Percentiles rank a stretch among this genome's conserved stretches.
These are phyloP conservation scores for Crocodylus rhombifer DNA, from an alignment of 2,797 vertebrate genomes.

Conservation along the genomic window DNA sequence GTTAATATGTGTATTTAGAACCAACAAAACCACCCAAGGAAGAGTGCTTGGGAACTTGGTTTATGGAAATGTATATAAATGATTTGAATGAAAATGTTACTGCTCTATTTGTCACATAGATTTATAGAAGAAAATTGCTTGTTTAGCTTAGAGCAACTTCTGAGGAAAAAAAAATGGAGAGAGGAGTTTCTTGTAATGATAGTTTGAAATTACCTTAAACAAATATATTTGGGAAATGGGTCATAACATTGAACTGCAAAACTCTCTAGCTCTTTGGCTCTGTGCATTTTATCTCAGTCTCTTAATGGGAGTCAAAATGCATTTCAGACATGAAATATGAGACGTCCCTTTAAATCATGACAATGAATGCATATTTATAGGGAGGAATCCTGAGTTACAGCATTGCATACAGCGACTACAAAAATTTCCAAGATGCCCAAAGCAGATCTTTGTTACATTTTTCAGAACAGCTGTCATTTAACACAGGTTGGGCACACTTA, in stretches of 20 bases:
- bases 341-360: slow-evolving; percentile 27
- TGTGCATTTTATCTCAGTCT: slow-evolving; percentile 36
- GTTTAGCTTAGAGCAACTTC: slow-evolving; percentile 61
- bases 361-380: slow-evolving; percentile 34
- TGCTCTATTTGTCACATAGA: slow-evolving; percentile 65
- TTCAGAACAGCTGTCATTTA: background rate
- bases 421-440: background rate
- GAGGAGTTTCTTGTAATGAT: slow-evolving; percentile 58
- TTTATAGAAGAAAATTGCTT: slow-evolving; percentile 66
- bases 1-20: background rate
- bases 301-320: slow-evolving; percentile 13
- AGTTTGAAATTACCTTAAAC: slow-evolving; percentile 64
- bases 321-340: slow-evolving; percentile 26
- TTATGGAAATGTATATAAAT: background rate
- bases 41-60: slow-evolving; percentile 3
- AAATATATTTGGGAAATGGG: slow-evolving; percentile 61
- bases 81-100: background rate
- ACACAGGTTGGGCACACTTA: background rate
- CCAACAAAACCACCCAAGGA: slow-evolving; percentile 39
- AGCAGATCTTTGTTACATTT: background rate
- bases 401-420: fast-evolving
- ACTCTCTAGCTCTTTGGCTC: slow-evolving; percentile 17
- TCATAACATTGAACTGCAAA: slow-evolving; percentile 45
- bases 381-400: background rate
- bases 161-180: slow-evolving; percentile 52